Percentiles rank a stretch among this genome's conserved stretches.
phyloP scores from a whole-genome alignment of 1,140 invertebrate species.

The Bicyclus anynana region DNA sequence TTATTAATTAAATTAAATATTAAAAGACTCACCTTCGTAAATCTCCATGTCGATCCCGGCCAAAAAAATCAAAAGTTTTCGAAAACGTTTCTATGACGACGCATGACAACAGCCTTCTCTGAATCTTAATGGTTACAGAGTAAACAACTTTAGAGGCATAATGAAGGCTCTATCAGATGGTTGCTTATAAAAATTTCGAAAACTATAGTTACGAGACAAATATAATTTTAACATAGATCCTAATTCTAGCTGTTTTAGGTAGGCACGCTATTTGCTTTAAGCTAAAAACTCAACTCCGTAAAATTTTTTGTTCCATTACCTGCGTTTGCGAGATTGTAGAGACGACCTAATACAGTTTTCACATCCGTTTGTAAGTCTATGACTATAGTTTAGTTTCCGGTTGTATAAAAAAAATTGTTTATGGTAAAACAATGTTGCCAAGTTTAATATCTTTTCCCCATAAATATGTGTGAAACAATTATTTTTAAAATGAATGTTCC shows the following conservation, averaged over 20 bases:
- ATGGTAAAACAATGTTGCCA: not conserved
- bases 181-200: no score
- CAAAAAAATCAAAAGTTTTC: conserved; percentile 69
- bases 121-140: conserved; percentile 44
- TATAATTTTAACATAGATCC: no score
- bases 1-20: conserved; percentile 30
- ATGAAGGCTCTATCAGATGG: not conserved
- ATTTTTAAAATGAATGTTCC: not conserved
- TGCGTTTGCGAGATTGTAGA: not conserved
- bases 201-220: no score
- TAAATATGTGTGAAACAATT: not conserved
- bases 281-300: no score
- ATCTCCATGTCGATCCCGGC: conserved; percentile 68
- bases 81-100: conserved; percentile 76
- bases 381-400: not conserved
- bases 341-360: not conserved
- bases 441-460: not conserved
- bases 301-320: no score
- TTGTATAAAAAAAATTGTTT: not conserved
- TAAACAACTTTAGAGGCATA: conserved; percentile 8
- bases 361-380: not conserved
- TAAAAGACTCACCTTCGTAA: conserved; percentile 61
- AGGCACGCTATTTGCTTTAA: no score
- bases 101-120: conserved; percentile 61
- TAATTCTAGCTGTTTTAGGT: no score